Percentiles rank a stretch among this genome's conserved stretches.
Conservation (phyloP, 92 coral and sea anemone genomes). For the Blastomussa wellsi region DNA sequence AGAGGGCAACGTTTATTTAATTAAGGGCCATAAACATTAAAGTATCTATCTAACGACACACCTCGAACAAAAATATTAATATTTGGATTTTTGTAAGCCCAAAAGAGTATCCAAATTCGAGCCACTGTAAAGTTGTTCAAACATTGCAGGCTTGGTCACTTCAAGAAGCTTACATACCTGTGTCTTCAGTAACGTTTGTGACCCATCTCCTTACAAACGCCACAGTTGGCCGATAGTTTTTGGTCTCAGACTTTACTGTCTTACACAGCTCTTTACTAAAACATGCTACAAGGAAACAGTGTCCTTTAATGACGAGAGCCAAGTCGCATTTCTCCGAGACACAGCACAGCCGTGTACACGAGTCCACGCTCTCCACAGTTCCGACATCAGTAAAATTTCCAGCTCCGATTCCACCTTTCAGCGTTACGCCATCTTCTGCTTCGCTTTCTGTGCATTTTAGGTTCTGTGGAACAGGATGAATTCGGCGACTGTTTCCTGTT, state of each 20-base stretch:
- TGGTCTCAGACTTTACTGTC: slow-evolving; percentile 80
- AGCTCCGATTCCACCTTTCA: slow-evolving; percentile 86
- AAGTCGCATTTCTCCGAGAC: slow-evolving; percentile 92
- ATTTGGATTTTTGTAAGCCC: too few relatives aligned
- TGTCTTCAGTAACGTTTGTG: slow-evolving; percentile 73
- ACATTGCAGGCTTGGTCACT: neutral
- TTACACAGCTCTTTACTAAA: slow-evolving; percentile 80
- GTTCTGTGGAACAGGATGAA: slow-evolving; percentile 76
- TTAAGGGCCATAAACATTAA: too few relatives aligned
- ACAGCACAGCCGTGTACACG: slow-evolving; percentile 91
- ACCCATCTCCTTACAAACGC: slow-evolving; percentile 79
- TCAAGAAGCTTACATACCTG: slow-evolving; percentile 61
- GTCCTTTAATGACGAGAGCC: slow-evolving; percentile 79
- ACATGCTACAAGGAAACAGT: slow-evolving; percentile 91
- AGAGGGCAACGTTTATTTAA: too few relatives aligned
- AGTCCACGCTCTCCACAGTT: slow-evolving; percentile 77
- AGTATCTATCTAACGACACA: too few relatives aligned
- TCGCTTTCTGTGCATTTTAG: slow-evolving; percentile 79
- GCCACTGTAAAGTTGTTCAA: neutral
- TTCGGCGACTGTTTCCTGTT: slow-evolving; percentile 49
- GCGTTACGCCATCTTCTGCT: slow-evolving; percentile 84
- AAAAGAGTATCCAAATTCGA: neutral
- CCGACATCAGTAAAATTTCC: slow-evolving; percentile 97
- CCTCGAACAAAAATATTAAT: too few relatives aligned
- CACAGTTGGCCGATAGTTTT: slow-evolving; percentile 79